Evolutionary conservation across 2,888 invertebrate genomes (phyloP), one percentile per base, ranked within the genome.

Genomic region (Osedax fenrisi): DNA sequence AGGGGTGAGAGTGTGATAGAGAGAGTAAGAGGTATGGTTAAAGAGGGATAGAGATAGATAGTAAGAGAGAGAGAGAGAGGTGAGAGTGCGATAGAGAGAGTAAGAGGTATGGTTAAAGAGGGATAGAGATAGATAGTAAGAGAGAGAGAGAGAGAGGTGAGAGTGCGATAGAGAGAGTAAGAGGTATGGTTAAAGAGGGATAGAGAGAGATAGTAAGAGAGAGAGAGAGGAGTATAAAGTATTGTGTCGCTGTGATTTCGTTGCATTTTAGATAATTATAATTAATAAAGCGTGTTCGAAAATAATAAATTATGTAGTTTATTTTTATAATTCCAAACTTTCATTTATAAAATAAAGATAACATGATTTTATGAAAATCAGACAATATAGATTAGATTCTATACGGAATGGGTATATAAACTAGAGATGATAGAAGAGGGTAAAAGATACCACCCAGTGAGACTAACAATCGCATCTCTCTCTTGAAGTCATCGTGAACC

Each of bases 401-500:
- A 56, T 56, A 56, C 17, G 56, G 56, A 56, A 56, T 56, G n/a
- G n/a, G 13, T 56, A 56, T 17, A 56, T 56, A 56, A 13, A 56
- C 56, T 13, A 56, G 56, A 56, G 13, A 13, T 56, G 13, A 13
- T 56, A 56, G n/a, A n/a, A n/a, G n/a, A n/a, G n/a, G n/a, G n/a
- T n/a, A n/a, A n/a, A n/a, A n/a, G n/a, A n/a, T n/a, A 17, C 17
- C 17, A n/a, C n/a, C n/a, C n/a, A n/a, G n/a, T n/a, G n/a, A n/a
- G n/a, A 80, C 84, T 81, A 80, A 86, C 85, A 86, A 92, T 78
- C 89, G 86, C 82, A 92, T 91, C 86, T 96, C 96, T 41, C 94
- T 86, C 82, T 91, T 91, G 81, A 95, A 94, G 84, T 96, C 95
- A 86, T 95, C 81, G 76, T 85, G 80, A 22, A 81, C 80, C 25